Conservation (phyloP, 64 coral and sea anemone species). For the Porites australiensis region DNA sequence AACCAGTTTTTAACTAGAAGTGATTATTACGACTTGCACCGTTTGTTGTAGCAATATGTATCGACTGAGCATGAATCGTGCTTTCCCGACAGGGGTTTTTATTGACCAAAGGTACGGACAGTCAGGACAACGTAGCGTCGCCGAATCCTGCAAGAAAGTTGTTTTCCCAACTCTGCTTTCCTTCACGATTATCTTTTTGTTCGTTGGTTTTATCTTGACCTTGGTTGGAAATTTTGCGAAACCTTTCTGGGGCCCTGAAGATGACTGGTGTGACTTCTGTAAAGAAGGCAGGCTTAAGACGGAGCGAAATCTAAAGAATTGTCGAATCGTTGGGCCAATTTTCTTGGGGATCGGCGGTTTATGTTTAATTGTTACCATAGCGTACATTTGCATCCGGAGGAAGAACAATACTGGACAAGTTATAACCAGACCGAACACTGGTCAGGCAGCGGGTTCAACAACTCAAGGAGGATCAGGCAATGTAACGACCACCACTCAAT, state of each 20-base stretch:
- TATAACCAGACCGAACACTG: background rate
- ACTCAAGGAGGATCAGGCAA: background rate
- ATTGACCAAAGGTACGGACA: background rate
- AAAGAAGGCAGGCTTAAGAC: constrained; percentile 17
- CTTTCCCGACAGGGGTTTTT: background rate
- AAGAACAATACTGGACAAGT: constrained; percentile 11
- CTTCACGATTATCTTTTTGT: constrained; percentile 6
- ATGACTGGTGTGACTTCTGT: constrained; percentile 60
- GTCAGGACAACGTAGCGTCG: background rate
- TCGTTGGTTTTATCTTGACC: constrained; percentile 41
- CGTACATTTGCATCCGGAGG: background rate
- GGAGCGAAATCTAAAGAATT: constrained; percentile 30
- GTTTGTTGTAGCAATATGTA: background rate
- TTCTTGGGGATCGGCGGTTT: constrained; percentile 1
- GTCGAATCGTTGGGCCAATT: constrained; percentile 55
- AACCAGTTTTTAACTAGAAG: too few species aligned
- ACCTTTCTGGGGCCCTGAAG: constrained; percentile 23
- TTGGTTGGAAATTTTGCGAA: constrained; percentile 38
- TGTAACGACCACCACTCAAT: background rate
- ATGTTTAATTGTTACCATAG: constrained; percentile 2
- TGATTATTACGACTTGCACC: too few species aligned
- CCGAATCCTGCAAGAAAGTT: background rate
- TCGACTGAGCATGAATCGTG: background rate
- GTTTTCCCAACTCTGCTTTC: background rate
- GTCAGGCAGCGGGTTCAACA: background rate